A percentile compares a stretch with the other conserved stretches of the same genome.
These are phyloP conservation scores for Penelope pileata DNA, from an alignment of 2,113 vertebrate genomes.

Conservation along the genomic window DNA sequence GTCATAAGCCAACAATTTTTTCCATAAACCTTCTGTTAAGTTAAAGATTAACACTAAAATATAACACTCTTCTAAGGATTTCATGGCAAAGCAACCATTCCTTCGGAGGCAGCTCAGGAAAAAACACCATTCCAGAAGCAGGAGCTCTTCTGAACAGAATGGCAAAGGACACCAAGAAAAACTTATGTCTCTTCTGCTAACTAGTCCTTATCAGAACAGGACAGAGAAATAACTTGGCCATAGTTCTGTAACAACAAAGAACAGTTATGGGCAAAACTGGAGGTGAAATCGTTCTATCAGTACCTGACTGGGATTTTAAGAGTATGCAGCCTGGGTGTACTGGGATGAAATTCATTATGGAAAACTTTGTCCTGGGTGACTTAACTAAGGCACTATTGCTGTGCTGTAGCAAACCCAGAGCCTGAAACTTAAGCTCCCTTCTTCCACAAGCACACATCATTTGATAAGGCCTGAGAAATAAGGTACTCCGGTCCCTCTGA, in stretches of 20 bases:
- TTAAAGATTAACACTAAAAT: not conserved
- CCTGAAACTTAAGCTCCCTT: not conserved
- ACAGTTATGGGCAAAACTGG: not conserved
- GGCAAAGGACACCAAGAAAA: not conserved
- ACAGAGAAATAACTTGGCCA: not conserved
- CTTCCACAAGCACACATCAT: not conserved
- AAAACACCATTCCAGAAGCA: not conserved
- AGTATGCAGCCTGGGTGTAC: not conserved
- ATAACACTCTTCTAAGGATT: not conserved
- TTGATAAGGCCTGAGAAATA: not conserved
- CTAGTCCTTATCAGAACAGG: not conserved
- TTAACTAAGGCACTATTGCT: not conserved
- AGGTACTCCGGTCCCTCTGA: not conserved
- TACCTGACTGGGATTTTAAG: not conserved
- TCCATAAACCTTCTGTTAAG: not conserved
- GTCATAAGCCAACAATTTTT: not conserved
- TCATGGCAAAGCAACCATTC: not conserved
- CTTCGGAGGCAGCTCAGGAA: not conserved
- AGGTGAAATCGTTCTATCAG: not conserved
- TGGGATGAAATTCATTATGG: not conserved
- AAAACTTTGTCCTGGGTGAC: not conserved
- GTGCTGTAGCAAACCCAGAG: not conserved
- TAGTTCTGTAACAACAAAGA: not conserved
- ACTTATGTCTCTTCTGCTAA: not conserved
- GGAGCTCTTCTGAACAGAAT: not conserved